Base-by-base conservation (phyloP, 2,888 invertebrate species). In the Antheraea assamensis region DNA sequence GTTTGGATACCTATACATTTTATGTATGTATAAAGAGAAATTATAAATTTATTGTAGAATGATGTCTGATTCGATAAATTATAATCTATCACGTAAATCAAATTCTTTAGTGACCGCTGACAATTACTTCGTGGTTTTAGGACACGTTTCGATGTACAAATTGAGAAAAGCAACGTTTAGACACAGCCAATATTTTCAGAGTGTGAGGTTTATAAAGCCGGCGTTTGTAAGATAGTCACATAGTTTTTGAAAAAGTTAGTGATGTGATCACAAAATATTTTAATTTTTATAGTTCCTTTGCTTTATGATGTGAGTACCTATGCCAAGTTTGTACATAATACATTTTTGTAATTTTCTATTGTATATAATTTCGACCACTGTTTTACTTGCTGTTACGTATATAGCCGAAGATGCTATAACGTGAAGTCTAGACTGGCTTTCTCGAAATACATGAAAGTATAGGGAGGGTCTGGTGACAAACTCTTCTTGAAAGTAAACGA, bases 91-190 rank as follows among this genome's bases (percentile, higher is more conserved):
- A 82, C 77, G 79, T 80, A 80, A 78, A 73, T 42, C 35, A 74
- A 77, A 80, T 78, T 76, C 73, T 75, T 75, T 30, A 72, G 72
- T 71, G 47, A 71, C 24, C 64, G 72, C 66, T 71, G 70, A 70
- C 42, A 73, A 70, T 70, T 58, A 70, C 70, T 58, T 70, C 70
- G 58, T 55, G 70, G 47, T 70, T 72, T 42, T 73, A 72, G 58
- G 74, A 78, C 87, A 87, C 87, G 87, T 87, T 76, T 74, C 15
- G 76, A 58, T 74, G 77, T 55, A 55, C 70, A 73, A 75, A 75
- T 68, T 66, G 81, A 81, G 77, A 73, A 75, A 47, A 75, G 79
- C 80, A 75, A 72, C 74, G 75, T 78, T 76, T 73, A 74, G 30
- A 52, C 8, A 73, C 42, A 27, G 47, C 35, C 74, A 66, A 75